These are phyloP conservation scores for Eospalax fontanierii DNA, from an alignment of 2,797 vertebrate species.

Conservation along the genomic window DNA sequence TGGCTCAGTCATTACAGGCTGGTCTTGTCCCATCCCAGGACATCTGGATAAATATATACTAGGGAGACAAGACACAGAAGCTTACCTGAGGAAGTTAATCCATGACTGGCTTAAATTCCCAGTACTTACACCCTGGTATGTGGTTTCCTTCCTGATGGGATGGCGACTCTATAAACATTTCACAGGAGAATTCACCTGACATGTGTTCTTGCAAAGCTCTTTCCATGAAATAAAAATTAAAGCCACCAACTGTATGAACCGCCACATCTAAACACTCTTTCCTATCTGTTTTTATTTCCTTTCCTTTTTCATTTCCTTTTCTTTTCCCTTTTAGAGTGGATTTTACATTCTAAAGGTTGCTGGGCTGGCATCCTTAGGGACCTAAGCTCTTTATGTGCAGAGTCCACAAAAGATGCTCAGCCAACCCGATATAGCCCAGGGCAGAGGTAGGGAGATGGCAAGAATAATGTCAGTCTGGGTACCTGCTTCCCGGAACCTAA, in stretches of 20 bases:
- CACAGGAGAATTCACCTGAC: slow-evolving; percentile 51
- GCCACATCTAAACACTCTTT: slow-evolving; percentile 55
- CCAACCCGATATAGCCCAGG: neutral
- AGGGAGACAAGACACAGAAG: slow-evolving; percentile 52
- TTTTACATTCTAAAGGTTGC: slow-evolving; percentile 63
- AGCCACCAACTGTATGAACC: slow-evolving; percentile 57
- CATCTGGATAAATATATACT: slow-evolving; percentile 61
- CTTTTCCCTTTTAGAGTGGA: slow-evolving; percentile 56
- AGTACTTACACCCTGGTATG: slow-evolving; percentile 49
- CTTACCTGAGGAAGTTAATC: slow-evolving; percentile 63
- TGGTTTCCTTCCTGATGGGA: slow-evolving; percentile 29
- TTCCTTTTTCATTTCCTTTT: neutral
- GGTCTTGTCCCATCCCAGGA: slow-evolving; percentile 25
- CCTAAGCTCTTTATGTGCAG: slow-evolving; percentile 44
- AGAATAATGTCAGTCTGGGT: neutral
- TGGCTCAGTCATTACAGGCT: slow-evolving; percentile 28
- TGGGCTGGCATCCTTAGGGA: slow-evolving; percentile 48
- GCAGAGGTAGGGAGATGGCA: rapidly evolving
- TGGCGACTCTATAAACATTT: slow-evolving; percentile 64
- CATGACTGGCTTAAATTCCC: slow-evolving; percentile 50
- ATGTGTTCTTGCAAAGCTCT: slow-evolving; percentile 44
- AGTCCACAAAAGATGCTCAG: neutral
- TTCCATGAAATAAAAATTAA: slow-evolving; percentile 74
- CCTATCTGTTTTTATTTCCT: slow-evolving; percentile 48
- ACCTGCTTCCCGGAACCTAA: neutral